Evolutionary conservation across 2,113 vertebrate species (phyloP).

Genomic region (Rattus rattus): DNA sequence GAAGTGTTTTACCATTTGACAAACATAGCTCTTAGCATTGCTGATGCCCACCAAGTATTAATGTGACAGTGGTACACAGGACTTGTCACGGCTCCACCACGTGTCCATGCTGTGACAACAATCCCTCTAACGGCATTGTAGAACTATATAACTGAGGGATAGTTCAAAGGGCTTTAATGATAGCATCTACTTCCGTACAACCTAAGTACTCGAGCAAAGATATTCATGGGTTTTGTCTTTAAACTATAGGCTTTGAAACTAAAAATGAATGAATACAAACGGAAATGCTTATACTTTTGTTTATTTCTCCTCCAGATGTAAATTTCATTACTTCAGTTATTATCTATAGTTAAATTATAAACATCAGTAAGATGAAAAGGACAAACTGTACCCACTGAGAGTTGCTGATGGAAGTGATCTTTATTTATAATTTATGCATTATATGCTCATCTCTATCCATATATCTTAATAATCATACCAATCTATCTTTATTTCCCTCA

Average conservation of each 20-base stretch:
- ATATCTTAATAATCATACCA: slow-evolving; percentile 70
- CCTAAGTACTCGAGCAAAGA: background rate
- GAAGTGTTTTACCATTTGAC: background rate
- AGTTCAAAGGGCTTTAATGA: background rate
- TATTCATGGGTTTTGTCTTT: slow-evolving; percentile 8
- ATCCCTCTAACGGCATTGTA: background rate
- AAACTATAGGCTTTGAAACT: background rate
- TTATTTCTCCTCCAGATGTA: slow-evolving; percentile 41
- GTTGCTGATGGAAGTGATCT: slow-evolving; percentile 67
- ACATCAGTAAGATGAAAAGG: slow-evolving; percentile 50
- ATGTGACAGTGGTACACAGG: background rate
- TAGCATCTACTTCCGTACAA: background rate
- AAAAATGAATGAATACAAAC: slow-evolving; percentile 42
- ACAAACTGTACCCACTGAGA: slow-evolving; percentile 49
- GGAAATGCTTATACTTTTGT: slow-evolving; percentile 48
- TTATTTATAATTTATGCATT: slow-evolving; percentile 74
- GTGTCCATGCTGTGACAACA: background rate
- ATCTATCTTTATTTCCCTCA: slow-evolving; percentile 67
- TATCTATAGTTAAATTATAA: slow-evolving; percentile 56
- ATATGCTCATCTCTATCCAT: slow-evolving; percentile 69
- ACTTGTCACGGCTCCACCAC: background rate
- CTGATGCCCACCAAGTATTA: background rate
- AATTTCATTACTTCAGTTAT: slow-evolving; percentile 8
- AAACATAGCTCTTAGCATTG: background rate
- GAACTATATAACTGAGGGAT: background rate